Evolutionary conservation across 2,888 invertebrate genomes (phyloP), one percentile per base, ranked within the genome.

Genomic region (Amphipoea oculea): DNA sequence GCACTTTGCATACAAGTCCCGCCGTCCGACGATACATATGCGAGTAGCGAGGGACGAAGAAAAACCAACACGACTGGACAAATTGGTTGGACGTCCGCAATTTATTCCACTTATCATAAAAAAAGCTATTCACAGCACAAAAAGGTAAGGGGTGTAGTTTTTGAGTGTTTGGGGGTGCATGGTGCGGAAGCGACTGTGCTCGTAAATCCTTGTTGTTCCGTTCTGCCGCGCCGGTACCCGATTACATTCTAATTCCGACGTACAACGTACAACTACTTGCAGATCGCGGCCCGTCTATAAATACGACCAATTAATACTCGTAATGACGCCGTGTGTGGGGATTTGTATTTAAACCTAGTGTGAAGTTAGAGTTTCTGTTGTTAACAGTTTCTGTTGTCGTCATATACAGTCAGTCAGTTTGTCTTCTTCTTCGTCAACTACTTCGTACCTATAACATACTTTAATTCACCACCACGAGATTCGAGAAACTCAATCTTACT

Each of bases 191-290:
- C 89, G 78, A 85, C 86, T 76, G 87, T 73, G 87, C 88, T 90
- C 92, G 89, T 93, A 93, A 93, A 93, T 93, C 89, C 88, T 91
- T 89, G 90, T 88, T 89, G 89, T 90, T 90, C 90, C 90, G 90
- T 90, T 88, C 89, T 85, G 73, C 90, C 85, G 85, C 88, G 89
- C 91, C 90, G 89, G 84, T 88, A 89, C 89, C 85, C 90, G 92
- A 92, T 92, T 92, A 91, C 92, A 92, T 91, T 91, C 91, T 90
- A 91, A 91, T 93, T 91, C 87, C 88, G 81, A 88, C 89, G 86
- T 88, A 83, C 81, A 85, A 79, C 79, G 86, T 88, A 83, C 80
- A 85, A 79, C 79, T 78, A 79, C 88, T 87, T 81, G 85, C 81
- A 79, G 83, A 79, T 81, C 74, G 77, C 68, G 76, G 76, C 78